Evolutionary conservation across 92 coral and sea anemone species (phyloP).

Genomic region (Epizoanthus stellaris): DNA sequence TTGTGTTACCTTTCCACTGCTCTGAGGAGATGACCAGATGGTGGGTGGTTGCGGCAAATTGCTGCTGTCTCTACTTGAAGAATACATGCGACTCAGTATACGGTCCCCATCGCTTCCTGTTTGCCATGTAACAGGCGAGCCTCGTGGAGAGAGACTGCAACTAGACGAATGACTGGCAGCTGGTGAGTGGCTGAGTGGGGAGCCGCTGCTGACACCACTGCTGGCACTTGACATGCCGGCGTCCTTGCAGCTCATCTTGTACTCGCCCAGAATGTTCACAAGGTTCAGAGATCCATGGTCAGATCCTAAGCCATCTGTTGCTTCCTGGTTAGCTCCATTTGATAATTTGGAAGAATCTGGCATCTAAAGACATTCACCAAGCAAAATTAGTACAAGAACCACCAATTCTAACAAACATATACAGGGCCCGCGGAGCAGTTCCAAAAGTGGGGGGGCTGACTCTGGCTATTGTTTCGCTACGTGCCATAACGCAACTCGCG

Average conservation of each 20-base stretch:
- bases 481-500: too few relatives aligned
- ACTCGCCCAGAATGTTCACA: conserved; percentile 53
- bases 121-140: conserved; percentile 82
- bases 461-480: too few relatives aligned
- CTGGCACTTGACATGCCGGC: conserved; percentile 78
- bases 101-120: conserved; percentile 68
- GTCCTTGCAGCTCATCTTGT: conserved; percentile 66
- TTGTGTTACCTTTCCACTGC: conserved; percentile 21
- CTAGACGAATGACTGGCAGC: conserved; percentile 85
- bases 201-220: conserved; percentile 97
- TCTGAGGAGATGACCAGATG: conserved; percentile 40
- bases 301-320: conserved; percentile 16
- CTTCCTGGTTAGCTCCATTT: conserved; percentile 13
- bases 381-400: not conserved
- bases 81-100: conserved; percentile 40
- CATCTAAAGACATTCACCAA: not conserved
- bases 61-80: conserved; percentile 17
- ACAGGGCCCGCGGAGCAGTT: too few relatives aligned
- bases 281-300: conserved; percentile 22
- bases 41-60: conserved; percentile 26
- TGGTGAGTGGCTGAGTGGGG: conserved; percentile 98
- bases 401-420: too few relatives aligned
- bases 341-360: conserved; percentile 29
- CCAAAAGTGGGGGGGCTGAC: too few relatives aligned
- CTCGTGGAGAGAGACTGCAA: conserved; percentile 64